Percentiles rank a stretch among this genome's conserved stretches.
These are phyloP conservation scores for Pontoporia blainvillei DNA, from an alignment of 2,113 vertebrate genomes.

Conservation along the genomic window DNA sequence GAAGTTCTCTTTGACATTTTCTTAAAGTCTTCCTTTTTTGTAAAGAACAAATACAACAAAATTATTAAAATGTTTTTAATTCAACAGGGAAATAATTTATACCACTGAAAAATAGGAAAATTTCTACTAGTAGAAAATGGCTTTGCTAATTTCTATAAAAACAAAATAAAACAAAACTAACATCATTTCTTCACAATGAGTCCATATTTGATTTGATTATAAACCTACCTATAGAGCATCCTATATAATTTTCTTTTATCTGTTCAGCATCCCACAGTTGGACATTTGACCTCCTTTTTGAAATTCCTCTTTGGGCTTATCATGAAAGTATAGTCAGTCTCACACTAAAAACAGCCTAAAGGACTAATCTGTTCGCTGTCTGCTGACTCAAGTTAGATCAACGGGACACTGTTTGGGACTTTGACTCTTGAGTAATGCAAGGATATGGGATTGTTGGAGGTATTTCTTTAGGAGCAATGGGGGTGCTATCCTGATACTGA, in stretches of 20 bases:
- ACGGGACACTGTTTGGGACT: background rate
- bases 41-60: background rate
- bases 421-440: background rate
- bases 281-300: background rate
- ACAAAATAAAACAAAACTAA: background rate
- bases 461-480: background rate
- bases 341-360: background rate
- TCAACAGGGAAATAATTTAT: background rate
- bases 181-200: background rate
- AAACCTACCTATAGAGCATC: background rate
- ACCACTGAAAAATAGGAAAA: background rate
- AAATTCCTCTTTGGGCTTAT: background rate
- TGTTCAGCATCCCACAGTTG: background rate
- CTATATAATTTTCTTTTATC: background rate
- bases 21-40: background rate
- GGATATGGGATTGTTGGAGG: background rate
- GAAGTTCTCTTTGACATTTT: background rate
- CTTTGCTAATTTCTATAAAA: background rate
- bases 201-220: background rate
- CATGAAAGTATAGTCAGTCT: background rate
- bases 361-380: background rate
- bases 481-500: too few species aligned
- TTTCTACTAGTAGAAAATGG: background rate
- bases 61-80: background rate
- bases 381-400: background rate